Evolutionary conservation across 2,113 vertebrate species (phyloP).

Genomic region (Austrofundulus limnaeus): DNA sequence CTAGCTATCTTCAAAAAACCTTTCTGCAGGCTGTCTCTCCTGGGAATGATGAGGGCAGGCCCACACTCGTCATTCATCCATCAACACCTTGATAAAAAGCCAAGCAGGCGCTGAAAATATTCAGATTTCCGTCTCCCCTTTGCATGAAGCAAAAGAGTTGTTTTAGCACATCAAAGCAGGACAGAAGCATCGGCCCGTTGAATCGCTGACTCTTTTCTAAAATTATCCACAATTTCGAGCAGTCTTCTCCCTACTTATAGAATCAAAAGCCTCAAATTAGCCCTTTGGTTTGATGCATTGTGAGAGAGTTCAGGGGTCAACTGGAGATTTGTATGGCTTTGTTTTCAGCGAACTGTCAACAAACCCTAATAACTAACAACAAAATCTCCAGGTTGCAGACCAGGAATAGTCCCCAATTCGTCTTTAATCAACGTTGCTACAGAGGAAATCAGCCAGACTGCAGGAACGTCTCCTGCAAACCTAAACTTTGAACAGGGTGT

Average conservation of each 20-base stretch:
- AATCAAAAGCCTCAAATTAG: slow-evolving; percentile 30
- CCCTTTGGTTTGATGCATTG: slow-evolving; percentile 42
- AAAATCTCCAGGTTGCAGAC: slow-evolving; percentile 30
- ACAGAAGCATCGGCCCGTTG: slow-evolving; percentile 7
- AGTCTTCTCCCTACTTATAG: slow-evolving; percentile 13
- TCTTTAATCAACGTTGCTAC: slow-evolving; percentile 27
- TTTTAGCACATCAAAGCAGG: slow-evolving; percentile 40
- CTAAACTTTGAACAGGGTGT: slow-evolving; percentile 42
- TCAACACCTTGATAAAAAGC: slow-evolving; percentile 45
- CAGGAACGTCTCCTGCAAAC: slow-evolving; percentile 3
- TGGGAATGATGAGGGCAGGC: slow-evolving; percentile 55
- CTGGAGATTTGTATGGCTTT: slow-evolving; percentile 7
- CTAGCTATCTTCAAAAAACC: slow-evolving; percentile 34
- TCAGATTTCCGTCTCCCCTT: slow-evolving; percentile 32
- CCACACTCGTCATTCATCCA: slow-evolving; percentile 63
- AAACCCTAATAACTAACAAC: slow-evolving; percentile 12
- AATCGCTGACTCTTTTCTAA: slow-evolving; percentile 25
- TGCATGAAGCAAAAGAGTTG: slow-evolving; percentile 18
- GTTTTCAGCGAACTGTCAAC: slow-evolving; percentile 21
- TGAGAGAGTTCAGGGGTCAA: slow-evolving; percentile 55
- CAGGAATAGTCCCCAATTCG: slow-evolving; percentile 7
- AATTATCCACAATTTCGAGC: slow-evolving; percentile 29
- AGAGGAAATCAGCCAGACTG: slow-evolving; percentile 4
- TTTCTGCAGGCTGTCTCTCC: slow-evolving; percentile 26
- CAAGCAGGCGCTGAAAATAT: slow-evolving; percentile 45